These are phyloP conservation scores for Nephrotoma guestfalica DNA, from an alignment of 2,888 invertebrate species.

Conservation along the genomic window DNA sequence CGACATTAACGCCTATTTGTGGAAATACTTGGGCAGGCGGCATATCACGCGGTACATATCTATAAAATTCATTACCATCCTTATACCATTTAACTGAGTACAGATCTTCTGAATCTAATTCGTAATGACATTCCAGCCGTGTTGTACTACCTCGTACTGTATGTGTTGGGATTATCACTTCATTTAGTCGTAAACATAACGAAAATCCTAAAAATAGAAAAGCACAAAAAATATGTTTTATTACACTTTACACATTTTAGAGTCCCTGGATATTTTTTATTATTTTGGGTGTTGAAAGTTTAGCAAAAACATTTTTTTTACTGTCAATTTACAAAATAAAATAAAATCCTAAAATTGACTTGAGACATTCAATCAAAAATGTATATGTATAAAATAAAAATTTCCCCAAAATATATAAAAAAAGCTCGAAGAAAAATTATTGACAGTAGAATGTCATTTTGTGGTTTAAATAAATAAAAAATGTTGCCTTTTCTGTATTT, in stretches of 20 bases:
- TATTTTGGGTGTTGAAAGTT: background rate
- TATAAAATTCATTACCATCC: conserved; percentile 78
- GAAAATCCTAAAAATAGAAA: conserved; percentile 30
- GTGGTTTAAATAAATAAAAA: background rate
- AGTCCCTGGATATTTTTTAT: background rate
- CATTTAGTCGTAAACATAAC: conserved; percentile 50
- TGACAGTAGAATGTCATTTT: background rate
- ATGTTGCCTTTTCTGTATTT: background rate
- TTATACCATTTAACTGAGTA: conserved; percentile 91
- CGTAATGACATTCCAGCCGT: conserved; percentile 65
- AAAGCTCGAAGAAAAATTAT: background rate
- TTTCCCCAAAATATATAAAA: background rate
- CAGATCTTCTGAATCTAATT: conserved; percentile 64
- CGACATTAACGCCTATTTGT: conserved; percentile 67
- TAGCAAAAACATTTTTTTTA: background rate
- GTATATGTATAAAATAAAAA: background rate
- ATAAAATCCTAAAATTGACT: background rate
- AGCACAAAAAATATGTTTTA: conserved; percentile 3
- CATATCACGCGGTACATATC: conserved; percentile 68
- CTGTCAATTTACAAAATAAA: background rate
- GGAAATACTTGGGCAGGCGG: conserved; percentile 68
- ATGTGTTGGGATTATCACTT: conserved; percentile 67
- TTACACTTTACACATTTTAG: background rate
- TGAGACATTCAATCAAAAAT: background rate
- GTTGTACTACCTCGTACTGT: conserved; percentile 65